Percentiles rank a stretch among this genome's conserved stretches.
phyloP scores from a whole-genome alignment of 2,888 invertebrate genomes.

The Abrostola tripartita region DNA sequence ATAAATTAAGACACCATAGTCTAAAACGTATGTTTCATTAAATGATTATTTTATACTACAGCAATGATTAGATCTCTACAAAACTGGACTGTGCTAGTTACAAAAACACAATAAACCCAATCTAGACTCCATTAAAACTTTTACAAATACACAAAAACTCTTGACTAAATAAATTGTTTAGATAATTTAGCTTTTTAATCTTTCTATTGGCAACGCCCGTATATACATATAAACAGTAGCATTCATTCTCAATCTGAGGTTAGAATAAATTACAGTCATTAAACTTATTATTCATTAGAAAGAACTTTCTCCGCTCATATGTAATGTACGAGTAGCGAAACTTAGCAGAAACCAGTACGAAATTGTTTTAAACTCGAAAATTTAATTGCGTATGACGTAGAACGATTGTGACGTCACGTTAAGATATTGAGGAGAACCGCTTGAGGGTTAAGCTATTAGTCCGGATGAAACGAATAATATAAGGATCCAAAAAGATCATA shows the following conservation, averaged over 20 bases:
- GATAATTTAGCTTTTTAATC: constrained; percentile 18
- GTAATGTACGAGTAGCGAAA: constrained; percentile 14
- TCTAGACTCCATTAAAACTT: constrained; percentile 3
- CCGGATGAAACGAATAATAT: too few species aligned
- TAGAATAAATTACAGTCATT: constrained; percentile 49
- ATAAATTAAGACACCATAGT: too few species aligned
- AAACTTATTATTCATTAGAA: constrained; percentile 52
- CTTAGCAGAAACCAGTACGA: constrained; percentile 19
- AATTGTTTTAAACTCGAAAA: constrained; percentile 9
- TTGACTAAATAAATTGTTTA: constrained; percentile 31
- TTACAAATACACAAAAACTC: constrained; percentile 7
- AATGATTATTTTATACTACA: background rate
- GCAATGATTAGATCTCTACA: background rate
- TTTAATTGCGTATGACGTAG: background rate
- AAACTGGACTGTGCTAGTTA: background rate
- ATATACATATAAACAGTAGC: constrained; percentile 42
- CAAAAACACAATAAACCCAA: constrained; percentile 1
- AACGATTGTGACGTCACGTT: background rate
- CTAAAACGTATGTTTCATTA: too few species aligned
- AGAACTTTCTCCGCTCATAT: constrained; percentile 52
- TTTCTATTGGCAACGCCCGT: constrained; percentile 42
- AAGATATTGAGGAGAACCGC: too few species aligned
- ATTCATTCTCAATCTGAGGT: constrained; percentile 41
- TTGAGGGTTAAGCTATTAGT: too few species aligned
- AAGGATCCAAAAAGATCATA: too few species aligned